A percentile compares a stretch with the other conserved stretches of the same genome.
These are phyloP conservation scores for Loriculus beryllinus DNA, from an alignment of 2,797 vertebrate genomes.

Conservation along the genomic window DNA sequence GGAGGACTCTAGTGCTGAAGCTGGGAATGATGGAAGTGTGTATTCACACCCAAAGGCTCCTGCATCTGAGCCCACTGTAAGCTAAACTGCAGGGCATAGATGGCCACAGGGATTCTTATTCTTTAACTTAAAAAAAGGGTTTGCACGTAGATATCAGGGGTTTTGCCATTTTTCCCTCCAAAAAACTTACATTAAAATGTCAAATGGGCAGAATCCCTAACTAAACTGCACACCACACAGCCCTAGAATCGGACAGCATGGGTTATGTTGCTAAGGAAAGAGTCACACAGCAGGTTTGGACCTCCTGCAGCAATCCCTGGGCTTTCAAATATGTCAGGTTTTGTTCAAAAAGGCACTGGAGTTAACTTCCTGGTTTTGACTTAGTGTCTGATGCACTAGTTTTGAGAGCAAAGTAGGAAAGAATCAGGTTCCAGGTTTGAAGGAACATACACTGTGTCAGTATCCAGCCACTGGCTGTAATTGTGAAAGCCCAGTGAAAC, in stretches of 20 bases:
- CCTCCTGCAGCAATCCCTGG: not conserved
- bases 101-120: not conserved
- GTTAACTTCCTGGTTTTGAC: not conserved
- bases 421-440: not conserved
- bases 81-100: not conserved
- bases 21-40: not conserved
- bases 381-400: accelerated
- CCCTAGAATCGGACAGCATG: not conserved
- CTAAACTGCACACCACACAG: not conserved
- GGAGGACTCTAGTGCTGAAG: not conserved
- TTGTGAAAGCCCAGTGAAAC: not conserved
- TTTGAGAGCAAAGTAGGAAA: not conserved
- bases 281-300: not conserved
- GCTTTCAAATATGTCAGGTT: not conserved
- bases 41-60: not conserved
- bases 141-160: not conserved
- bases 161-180: not conserved
- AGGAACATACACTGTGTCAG: accelerated
- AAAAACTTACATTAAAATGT: not conserved
- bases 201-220: not conserved
- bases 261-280: not conserved
- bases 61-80: not conserved
- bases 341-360: not conserved
- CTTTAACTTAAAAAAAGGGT: accelerated
- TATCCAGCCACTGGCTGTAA: not conserved